Base-by-base conservation (phyloP, 2,888 invertebrate species). In the Caprella mutica region DNA sequence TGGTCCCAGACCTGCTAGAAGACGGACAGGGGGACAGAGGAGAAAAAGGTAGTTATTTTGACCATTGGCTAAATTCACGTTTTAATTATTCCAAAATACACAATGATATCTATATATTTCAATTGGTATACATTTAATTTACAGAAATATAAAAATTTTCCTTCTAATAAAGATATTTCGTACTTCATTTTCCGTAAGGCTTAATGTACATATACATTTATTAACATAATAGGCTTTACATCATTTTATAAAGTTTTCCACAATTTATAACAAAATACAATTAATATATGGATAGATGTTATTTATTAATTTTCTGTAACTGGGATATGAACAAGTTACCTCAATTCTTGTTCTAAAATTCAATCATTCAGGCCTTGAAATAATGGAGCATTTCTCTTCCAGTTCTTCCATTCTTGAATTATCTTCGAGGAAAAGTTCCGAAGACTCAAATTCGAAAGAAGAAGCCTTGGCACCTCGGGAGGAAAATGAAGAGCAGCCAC, bases 41-140 rank as follows among this genome's bases (percentile, higher is more conserved):
- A 48, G 48, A 39, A 38, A 12, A n/a, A 50, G 24, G 29, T 8
- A 2, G 17, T 27, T 14, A 26, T 14, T 17, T 14, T 17, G 24
- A 21, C 14, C 14, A 21, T 43, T 17, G 14, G 17, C 17, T 17
- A 14, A 27, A n/a, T n/a, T n/a, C n/a, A n/a, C n/a, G n/a, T n/a
- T n/a, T n/a, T n/a, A n/a, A n/a, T n/a, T n/a, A n/a, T n/a, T n/a
- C n/a, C n/a, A n/a, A n/a, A n/a, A n/a, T n/a, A n/a, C n/a, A n/a
- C n/a, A n/a, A n/a, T n/a, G n/a, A 27, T 43, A n/a, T 54, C n/a
- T 26, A 27, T 54, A 17, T 27, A 27, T 54, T 27, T 43, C 17
- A 14, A 14, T 43, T 12, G 24, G 17, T 53, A 42, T 53, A 26
- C 42, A 24, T 53, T 12, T 53, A 38, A n/a, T n/a, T n/a, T n/a